These are phyloP conservation scores for Fundulus diaphanus DNA, from an alignment of 2,797 vertebrate genomes.

Conservation along the genomic window DNA sequence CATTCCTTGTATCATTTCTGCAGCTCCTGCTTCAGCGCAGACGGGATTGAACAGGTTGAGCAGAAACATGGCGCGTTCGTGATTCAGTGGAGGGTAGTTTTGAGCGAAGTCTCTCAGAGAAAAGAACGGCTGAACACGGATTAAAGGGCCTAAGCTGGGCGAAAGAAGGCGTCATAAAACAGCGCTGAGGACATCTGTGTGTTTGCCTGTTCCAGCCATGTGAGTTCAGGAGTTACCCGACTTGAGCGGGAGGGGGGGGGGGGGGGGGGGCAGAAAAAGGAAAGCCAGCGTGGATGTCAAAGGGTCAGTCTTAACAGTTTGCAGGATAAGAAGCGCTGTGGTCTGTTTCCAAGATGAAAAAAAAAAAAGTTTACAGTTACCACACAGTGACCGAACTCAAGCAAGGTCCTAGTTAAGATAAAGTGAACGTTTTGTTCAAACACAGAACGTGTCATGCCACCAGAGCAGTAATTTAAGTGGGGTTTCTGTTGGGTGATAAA, in stretches of 20 bases:
- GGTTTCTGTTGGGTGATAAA: background rate
- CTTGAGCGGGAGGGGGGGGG: slow-evolving; percentile 5
- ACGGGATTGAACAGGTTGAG: slow-evolving; percentile 26
- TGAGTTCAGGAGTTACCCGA: slow-evolving; percentile 54
- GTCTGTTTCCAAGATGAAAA: slow-evolving; percentile 7
- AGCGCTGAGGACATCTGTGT: slow-evolving; percentile 67
- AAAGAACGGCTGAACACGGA: slow-evolving; percentile 76
- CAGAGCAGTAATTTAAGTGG: background rate
- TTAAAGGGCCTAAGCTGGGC: slow-evolving; percentile 73
- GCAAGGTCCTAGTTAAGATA: background rate
- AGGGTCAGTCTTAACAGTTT: slow-evolving; percentile 43
- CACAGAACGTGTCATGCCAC: background rate
- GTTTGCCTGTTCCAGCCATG: slow-evolving; percentile 64
- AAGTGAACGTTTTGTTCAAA: slow-evolving; percentile 2
- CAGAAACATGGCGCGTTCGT: slow-evolving; percentile 40
- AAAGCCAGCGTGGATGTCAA: slow-evolving; percentile 51
- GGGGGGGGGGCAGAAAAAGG: slow-evolving; percentile 47
- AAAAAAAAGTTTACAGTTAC: background rate
- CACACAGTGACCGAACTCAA: background rate
- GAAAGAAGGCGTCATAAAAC: slow-evolving; percentile 62
- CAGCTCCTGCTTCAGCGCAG: slow-evolving; percentile 5
- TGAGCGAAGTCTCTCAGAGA: slow-evolving; percentile 56
- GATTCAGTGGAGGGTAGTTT: slow-evolving; percentile 32
- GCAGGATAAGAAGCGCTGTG: slow-evolving; percentile 23
- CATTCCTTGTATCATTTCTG: slow-evolving; percentile 27